Evolutionary conservation across 2,888 invertebrate genomes (phyloP), one percentile per base, ranked within the genome.

Genomic region (Temnothorax unifasciatus): DNA sequence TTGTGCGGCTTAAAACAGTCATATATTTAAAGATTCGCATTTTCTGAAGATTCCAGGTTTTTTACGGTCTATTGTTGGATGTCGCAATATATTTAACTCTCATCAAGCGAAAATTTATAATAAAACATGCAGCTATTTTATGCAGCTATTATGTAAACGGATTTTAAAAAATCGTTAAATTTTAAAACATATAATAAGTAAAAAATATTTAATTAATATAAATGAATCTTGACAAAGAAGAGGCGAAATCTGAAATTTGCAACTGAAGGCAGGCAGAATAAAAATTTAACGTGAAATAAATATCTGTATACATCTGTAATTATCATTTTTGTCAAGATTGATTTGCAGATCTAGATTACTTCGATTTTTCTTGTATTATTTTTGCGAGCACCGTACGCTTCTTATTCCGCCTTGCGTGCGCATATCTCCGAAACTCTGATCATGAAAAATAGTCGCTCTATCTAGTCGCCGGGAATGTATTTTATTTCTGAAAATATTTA

Each of bases 401-500:
- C 15, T 57, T 18, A 71, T 73, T 59, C 25, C n/a, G 8, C 57
- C 13, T 44, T 68, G 41, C 59, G 38, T 5, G 6, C 15, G 2
- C 25, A 29, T 38, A 64, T 59, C n/a, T 44, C 13, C 29, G n/a
- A 59, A 25, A 81, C 47, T 81, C 18, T 81, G 21, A 71, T 79
- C 57, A 15, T 34, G 71, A 59, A 21, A 81, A 61, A 71, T 73
- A 61, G 59, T 59, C 47, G 25, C 59, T 64, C 54, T 57, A 57
- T 54, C 29, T 29, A 29, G 3, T 29, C 59, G 21, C 57, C 13
- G 29, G 71, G 59, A 47, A 81, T 73, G 47, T 59, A 73, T 81
- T 81, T 81, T 59, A 71, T 73, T 47, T 59, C 71, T 25, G 38
- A 59, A 73, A 71, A 73, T 81, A 81, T 81, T 81, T 81, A 73